phyloP scores from a whole-genome alignment of 2,113 vertebrate genomes.

The Campylorhamphus procurvoides region DNA sequence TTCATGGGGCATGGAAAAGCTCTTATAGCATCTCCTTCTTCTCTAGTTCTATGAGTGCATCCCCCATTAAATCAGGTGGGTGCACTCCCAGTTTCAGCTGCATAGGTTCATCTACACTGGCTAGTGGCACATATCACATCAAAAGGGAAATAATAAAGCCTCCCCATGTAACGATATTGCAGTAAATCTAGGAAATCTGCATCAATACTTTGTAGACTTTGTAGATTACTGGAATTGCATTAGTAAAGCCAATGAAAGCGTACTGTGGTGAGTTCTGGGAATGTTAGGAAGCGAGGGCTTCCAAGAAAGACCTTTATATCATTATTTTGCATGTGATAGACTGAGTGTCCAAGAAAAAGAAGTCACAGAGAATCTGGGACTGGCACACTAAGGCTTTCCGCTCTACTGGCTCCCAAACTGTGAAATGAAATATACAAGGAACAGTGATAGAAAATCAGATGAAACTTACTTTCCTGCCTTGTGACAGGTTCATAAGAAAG shows the following conservation, averaged over 20 bases:
- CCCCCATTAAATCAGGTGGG: not conserved
- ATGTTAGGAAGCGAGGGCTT: not conserved
- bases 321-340: not conserved
- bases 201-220: not conserved
- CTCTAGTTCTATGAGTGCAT: not conserved
- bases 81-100: not conserved
- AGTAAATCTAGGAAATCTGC: not conserved
- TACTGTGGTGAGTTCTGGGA: not conserved
- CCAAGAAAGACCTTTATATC: not conserved
- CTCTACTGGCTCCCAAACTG: not conserved
- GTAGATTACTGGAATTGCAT: not conserved
- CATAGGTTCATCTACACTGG: not conserved
- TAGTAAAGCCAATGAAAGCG: not conserved
- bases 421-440: not conserved
- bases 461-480: conserved; percentile 92
- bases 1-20: not conserved
- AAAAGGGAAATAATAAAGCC: not conserved
- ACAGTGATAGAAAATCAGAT: not conserved
- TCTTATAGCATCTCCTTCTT: not conserved
- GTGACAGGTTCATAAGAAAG: conserved; percentile 95
- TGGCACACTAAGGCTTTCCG: not conserved
- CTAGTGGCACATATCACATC: not conserved
- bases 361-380: not conserved
- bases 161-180: not conserved
- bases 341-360: not conserved